phyloP scores from a whole-genome alignment of 1,140 invertebrate genomes.

The Lamellibrachia luymesi region DNA sequence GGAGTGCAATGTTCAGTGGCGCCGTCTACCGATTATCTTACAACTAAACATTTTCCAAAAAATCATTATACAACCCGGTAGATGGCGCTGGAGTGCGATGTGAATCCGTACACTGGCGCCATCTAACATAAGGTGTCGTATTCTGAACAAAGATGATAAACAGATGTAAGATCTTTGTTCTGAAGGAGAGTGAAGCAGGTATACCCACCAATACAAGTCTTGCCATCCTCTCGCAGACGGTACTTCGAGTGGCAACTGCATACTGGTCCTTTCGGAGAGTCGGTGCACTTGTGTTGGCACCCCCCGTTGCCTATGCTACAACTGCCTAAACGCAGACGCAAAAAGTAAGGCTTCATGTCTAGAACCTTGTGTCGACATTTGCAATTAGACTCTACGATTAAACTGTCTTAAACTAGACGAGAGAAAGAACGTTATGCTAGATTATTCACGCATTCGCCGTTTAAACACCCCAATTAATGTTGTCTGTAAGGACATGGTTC shows the following conservation, averaged over 20 bases:
- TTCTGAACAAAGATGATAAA: background rate
- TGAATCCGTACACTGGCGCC: constrained; percentile 3
- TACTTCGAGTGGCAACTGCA: constrained; percentile 68
- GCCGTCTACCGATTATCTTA: background rate
- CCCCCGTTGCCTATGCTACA: constrained; percentile 54
- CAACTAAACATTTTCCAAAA: background rate
- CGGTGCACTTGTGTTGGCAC: constrained; percentile 62
- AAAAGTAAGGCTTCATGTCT: background rate
- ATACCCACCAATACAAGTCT: constrained; percentile 57
- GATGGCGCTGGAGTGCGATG: background rate
- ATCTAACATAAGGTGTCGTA: background rate
- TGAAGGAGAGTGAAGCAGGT: too few relatives aligned
- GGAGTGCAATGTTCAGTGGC: background rate
- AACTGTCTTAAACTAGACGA: background rate
- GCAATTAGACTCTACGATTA: background rate
- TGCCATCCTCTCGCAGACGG: constrained; percentile 62
- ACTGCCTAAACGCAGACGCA: constrained; percentile 15
- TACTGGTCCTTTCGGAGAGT: constrained; percentile 64
- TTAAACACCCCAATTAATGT: too few relatives aligned
- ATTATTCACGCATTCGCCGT: background rate
- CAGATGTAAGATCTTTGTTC: background rate
- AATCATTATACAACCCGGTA: background rate
- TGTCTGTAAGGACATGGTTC: too few relatives aligned
- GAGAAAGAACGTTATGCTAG: background rate
- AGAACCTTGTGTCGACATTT: background rate